Base-by-base conservation (phyloP, 2,113 vertebrate species). In the Callipepla squamata region DNA sequence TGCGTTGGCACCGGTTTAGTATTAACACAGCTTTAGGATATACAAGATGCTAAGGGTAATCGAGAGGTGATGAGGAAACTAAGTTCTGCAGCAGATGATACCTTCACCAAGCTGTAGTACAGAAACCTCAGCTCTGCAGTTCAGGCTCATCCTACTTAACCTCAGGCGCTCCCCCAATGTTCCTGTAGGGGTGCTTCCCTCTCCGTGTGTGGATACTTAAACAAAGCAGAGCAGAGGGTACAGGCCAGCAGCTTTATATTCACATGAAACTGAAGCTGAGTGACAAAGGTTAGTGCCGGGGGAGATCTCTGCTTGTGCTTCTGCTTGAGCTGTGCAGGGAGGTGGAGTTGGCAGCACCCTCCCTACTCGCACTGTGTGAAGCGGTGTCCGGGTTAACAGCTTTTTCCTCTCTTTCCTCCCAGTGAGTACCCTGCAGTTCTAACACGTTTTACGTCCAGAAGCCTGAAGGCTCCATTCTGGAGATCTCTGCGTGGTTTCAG, bases 281-380 rank as follows among this genome's bases (percentile, higher is more conserved):
- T 2, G 1, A 21, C 30, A 40, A 15, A 42, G 9, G 19, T 30
- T 6, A 14, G n/a, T 16, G 58, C 65, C 66, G 0, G 0, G 11
- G 20, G n/a, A 61, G 23, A 19, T 6, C 44, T 30, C 63, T 76
- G 69, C 53, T 61, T 14, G 5, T 19, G 7, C 17, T n/a, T 36
- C 18, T 0, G 1, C 68, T 44, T 21, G 47, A 75, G 62, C 62
- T 57, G 12, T 16, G 55, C 30, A 48, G 47, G 17, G 48, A 32
- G 42, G 48, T 3, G 9, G 82, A 42, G 11, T 21, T 69, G 77
- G 57, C 77, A 87, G 69, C 61, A 36, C 57, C 13, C 1, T 17
- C 40, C 21, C 1, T 15, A 2, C 6, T 80, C 75, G 40, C 57
- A 16, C 28, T 4, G 1, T 44, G 18, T 7, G 19, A 57, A 80